Conservation (phyloP, 2,888 invertebrate species). For the Cryptophagus acutangulus region DNA sequence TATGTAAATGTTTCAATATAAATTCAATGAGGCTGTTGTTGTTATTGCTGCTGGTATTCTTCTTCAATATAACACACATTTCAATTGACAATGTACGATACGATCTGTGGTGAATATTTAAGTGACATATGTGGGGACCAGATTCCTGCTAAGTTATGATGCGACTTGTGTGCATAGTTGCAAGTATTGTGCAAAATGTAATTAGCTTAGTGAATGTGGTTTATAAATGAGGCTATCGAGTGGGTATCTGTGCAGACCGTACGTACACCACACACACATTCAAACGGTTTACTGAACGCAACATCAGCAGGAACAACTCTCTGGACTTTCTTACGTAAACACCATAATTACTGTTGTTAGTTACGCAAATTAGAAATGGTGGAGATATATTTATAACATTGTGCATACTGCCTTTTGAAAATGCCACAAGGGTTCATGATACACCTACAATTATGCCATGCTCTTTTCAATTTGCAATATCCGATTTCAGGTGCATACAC, state of each 20-base stretch:
- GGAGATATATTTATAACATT: conserved; percentile 10
- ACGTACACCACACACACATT: conserved; percentile 9
- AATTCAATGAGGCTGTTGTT: conserved; percentile 2
- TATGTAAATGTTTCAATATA: conserved; percentile 4
- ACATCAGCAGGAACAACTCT: conserved; percentile 15
- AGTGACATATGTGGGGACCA: conserved; percentile 19
- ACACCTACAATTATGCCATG: neutral
- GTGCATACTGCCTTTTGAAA: too few species aligned
- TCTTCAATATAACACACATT: conserved; percentile 9
- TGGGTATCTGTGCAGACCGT: conserved; percentile 28
- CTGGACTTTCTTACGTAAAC: conserved; percentile 25
- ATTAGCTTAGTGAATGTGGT: conserved; percentile 37
- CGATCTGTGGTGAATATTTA: conserved; percentile 15
- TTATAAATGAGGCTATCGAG: conserved; percentile 38
- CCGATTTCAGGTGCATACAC: too few species aligned
- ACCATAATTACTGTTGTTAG: conserved; percentile 22
- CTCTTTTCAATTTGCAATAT: too few species aligned
- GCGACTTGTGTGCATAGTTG: conserved; percentile 31
- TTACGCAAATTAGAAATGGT: conserved; percentile 26
- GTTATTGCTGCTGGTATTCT: conserved; percentile 5
- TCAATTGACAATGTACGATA: conserved; percentile 16
- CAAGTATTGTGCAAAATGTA: conserved; percentile 36
- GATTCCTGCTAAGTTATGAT: conserved; percentile 24
- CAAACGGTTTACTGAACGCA: conserved; percentile 7
- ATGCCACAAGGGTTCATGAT: too few species aligned